These are phyloP conservation scores for Orthosia gothica DNA, from an alignment of 2,888 invertebrate genomes.

Conservation along the genomic window DNA sequence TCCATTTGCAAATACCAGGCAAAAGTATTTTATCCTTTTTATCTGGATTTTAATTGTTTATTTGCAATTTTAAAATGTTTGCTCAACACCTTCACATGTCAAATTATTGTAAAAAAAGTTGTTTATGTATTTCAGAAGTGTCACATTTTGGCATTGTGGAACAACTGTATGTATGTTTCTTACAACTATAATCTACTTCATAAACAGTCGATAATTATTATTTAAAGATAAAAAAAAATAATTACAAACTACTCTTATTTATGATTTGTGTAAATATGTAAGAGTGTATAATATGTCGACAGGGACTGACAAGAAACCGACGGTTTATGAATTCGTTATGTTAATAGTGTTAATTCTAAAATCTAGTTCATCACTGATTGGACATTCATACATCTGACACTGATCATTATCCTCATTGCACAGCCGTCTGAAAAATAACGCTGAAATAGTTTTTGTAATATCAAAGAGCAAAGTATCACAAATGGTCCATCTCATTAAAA, in stretches of 20 bases:
- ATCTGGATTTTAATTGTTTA: neutral
- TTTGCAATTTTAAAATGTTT: constrained; percentile 17
- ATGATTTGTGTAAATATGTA: constrained; percentile 57
- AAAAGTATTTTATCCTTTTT: constrained; percentile 5
- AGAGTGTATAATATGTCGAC: constrained; percentile 56
- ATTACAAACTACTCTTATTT: constrained; percentile 56
- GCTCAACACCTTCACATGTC: constrained; percentile 27
- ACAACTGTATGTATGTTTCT: constrained; percentile 77
- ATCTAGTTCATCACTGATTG: constrained; percentile 88
- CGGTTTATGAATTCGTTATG: constrained; percentile 85
- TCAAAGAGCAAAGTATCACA: constrained; percentile 86
- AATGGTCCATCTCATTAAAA: constrained; percentile 49
- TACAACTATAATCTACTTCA: constrained; percentile 83
- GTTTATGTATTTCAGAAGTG: constrained; percentile 35
- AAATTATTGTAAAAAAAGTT: constrained; percentile 7
- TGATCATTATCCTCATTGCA: constrained; percentile 88
- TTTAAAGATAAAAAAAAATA: constrained; percentile 51
- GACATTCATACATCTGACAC: constrained; percentile 90
- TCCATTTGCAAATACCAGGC: constrained; percentile 27
- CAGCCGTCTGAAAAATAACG: constrained; percentile 90
- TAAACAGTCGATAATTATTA: constrained; percentile 83
- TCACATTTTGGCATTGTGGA: constrained; percentile 71
- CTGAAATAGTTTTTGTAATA: constrained; percentile 90
- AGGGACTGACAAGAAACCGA: constrained; percentile 70
- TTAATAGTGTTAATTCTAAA: constrained; percentile 90